A percentile compares a stretch with the other conserved stretches of the same genome.
Evolutionary conservation across 2,113 vertebrate species (phyloP).

Genomic region (Panthera leo): DNA sequence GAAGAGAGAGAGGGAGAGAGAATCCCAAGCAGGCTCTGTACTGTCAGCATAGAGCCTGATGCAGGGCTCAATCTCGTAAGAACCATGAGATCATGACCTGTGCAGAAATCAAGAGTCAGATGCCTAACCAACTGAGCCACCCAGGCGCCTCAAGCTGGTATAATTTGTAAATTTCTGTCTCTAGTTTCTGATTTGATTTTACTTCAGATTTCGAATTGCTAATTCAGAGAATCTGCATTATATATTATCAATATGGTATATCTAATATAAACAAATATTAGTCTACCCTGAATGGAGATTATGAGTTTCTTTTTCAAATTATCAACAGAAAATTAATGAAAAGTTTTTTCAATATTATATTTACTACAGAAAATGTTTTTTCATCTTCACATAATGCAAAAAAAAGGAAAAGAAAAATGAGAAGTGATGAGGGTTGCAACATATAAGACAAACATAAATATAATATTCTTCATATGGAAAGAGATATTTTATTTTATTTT

Average conservation of each 20-base stretch:
- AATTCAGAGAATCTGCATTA: neutral
- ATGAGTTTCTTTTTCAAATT: neutral
- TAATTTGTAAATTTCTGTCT: neutral
- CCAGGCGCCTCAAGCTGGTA: neutral
- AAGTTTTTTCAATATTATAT: neutral
- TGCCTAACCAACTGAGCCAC: too few relatives aligned
- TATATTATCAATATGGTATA: neutral
- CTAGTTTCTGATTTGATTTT: neutral
- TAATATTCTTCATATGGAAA: neutral
- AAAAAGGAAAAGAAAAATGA: neutral
- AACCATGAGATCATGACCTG: too few relatives aligned
- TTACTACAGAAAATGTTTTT: neutral
- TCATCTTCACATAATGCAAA: neutral
- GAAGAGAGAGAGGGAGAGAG: too few relatives aligned
- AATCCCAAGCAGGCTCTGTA: too few relatives aligned
- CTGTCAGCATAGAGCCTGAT: too few relatives aligned
- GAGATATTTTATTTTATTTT: neutral
- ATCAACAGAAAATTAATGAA: neutral
- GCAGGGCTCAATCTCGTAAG: too few relatives aligned
- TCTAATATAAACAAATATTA: neutral
- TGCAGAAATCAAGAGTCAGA: too few relatives aligned
- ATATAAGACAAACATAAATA: neutral
- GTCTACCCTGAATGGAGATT: neutral
- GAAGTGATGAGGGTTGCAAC: neutral
- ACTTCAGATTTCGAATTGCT: neutral